Evolutionary conservation across 2,113 vertebrate species (phyloP), one percentile per base, ranked within the genome.

Genomic region (Thryonomys swinderianus): DNA sequence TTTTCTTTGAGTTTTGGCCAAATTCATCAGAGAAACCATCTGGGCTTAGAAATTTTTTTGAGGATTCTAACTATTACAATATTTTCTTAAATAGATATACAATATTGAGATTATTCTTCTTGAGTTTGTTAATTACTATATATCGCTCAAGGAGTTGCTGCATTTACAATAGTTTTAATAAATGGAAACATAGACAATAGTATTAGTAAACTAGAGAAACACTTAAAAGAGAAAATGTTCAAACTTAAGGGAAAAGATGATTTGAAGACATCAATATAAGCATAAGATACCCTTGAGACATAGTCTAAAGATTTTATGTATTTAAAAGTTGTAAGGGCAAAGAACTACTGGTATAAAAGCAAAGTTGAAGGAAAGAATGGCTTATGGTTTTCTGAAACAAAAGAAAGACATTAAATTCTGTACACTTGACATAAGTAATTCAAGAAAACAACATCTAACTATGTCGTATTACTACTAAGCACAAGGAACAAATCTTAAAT

Each of bases 381-480:
- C 53, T 79, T 59, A 7, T 5, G 6, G 27, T 61, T 95, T 86
- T 93, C 57, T 18, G 40, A 90, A 93, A 76, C 16, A 30, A 20
- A 82, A 51, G 9, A 78, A 90, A 48, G 80, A 42, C 7, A 12
- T 40, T 61, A 85, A 92, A n/a, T 16, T 85, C 59, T 85, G 9
- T 32, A 92, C 66, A 89, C 13, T 66, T 48, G 92, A 89, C 2
- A 85, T 16, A 86, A 73, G n/a, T 94, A 40, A 94, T 88, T 74
- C 27, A 94, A 48, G 16, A 89, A 92, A 89, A 53, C 9, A 9
- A 89, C 20, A 82, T 62, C 9, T 74, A 81, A 23, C 25, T 61
- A 62, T 79, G 73, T 48, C 21, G 78, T 21, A 32, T 27, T 59
- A 76, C 30, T 71, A 84, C 53, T 55, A 91, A 88, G 53, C 25